Evolutionary conservation across 2,113 vertebrate species (phyloP).

Genomic region (Actinemys pallida): DNA sequence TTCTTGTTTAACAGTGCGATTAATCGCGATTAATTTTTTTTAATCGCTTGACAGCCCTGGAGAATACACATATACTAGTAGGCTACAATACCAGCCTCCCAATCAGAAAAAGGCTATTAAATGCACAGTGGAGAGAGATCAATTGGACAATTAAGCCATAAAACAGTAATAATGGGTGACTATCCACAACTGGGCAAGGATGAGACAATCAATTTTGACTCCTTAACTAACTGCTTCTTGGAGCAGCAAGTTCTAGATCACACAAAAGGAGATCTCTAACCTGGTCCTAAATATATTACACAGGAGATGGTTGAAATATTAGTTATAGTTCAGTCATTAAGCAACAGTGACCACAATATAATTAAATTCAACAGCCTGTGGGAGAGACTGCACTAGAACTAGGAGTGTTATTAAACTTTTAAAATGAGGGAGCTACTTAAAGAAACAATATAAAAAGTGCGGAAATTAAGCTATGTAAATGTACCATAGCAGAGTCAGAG

Average conservation of each 20-base stretch:
- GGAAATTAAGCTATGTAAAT: neutral
- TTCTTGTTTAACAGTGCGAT: no score
- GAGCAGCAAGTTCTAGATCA: neutral
- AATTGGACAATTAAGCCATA: neutral
- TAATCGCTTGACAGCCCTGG: neutral
- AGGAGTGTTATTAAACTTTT: neutral
- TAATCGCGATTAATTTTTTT: no score
- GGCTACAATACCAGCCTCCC: neutral
- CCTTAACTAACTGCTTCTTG: neutral
- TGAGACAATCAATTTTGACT: neutral
- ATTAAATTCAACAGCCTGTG: neutral
- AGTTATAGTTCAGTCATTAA: neutral
- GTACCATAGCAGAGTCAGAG: neutral
- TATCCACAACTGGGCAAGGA: neutral
- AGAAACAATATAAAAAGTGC: neutral
- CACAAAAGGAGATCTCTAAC: neutral
- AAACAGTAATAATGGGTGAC: neutral
- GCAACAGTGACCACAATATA: rapidly evolving
- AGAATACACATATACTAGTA: neutral
- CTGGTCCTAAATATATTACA: neutral
- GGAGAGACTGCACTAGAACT: neutral
- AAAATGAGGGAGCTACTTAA: neutral
- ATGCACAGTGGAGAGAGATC: neutral
- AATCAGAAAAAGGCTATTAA: neutral
- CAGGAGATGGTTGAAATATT: neutral